Conservation (phyloP, 1,140 invertebrate genomes). For the Cataglyphis hispanica region DNA sequence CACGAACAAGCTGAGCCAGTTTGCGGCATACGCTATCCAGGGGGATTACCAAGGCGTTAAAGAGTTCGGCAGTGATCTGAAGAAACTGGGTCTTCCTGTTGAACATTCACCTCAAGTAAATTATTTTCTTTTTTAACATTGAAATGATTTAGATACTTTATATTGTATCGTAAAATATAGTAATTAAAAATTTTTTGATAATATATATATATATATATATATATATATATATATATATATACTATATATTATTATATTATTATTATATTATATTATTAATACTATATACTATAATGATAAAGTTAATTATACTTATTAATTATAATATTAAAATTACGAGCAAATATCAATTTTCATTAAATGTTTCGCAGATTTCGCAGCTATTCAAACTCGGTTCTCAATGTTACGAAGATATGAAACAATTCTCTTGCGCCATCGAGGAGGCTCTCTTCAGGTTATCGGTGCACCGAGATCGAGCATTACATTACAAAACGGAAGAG, state of each 20-base stretch:
- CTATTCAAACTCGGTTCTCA: slow-evolving; percentile 98
- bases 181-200: no score
- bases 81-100: slow-evolving; percentile 97
- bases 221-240: no score
- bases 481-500: slow-evolving; percentile 99
- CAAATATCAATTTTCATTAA: not conserved
- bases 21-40: slow-evolving; percentile 97
- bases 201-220: no score
- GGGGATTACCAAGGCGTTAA: slow-evolving; percentile 97
- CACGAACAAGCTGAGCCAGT: slow-evolving; percentile 96
- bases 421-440: slow-evolving; percentile 96
- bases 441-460: slow-evolving; percentile 95
- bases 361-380: slow-evolving; percentile 92
- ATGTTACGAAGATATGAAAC: slow-evolving; percentile 95
- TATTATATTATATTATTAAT: no score
- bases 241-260: no score
- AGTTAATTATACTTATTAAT: not conserved
- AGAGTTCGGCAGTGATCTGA: slow-evolving; percentile 96
- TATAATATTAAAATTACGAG: not conserved
- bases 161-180: not conserved
- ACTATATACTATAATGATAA: not conserved
- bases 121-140: not conserved
- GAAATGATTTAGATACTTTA: no score
- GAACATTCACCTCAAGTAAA: slow-evolving; percentile 97
- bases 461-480: slow-evolving; percentile 94